Percentiles rank a stretch among this genome's conserved stretches.
Evolutionary conservation across 2,797 vertebrate genomes (phyloP).

Genomic region (Neosalanx taihuensis): DNA sequence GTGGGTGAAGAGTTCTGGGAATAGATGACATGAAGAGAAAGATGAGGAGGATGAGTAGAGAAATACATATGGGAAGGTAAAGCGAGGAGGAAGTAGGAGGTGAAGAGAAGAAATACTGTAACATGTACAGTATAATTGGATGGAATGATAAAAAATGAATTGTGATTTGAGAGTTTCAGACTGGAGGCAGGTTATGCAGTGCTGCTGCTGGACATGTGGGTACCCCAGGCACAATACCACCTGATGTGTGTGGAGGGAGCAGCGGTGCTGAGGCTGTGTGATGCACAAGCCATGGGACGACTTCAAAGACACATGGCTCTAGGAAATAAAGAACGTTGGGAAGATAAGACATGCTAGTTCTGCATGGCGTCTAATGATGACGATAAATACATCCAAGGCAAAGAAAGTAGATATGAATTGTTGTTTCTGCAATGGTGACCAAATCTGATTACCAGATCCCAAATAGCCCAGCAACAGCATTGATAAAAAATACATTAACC

Average conservation of each 20-base stretch:
- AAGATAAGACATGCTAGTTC: too few relatives aligned
- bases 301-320: not conserved
- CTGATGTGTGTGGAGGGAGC: too few relatives aligned
- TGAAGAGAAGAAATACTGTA: not conserved
- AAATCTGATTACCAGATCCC: slow-evolving; percentile 6
- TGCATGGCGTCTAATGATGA: not conserved
- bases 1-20: not conserved
- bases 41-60: too few relatives aligned
- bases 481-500: slow-evolving; percentile 51
- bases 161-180: not conserved
- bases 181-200: not conserved
- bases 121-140: too few relatives aligned
- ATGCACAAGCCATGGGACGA: slow-evolving; percentile 4
- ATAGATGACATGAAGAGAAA: not conserved
- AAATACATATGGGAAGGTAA: too few relatives aligned
- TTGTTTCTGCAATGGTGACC: not conserved
- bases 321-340: too few relatives aligned
- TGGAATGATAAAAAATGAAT: too few relatives aligned
- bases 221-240: too few relatives aligned
- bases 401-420: not conserved
- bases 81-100: too few relatives aligned
- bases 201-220: too few relatives aligned
- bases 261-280: too few relatives aligned
- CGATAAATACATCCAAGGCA: not conserved
- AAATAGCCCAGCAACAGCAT: slow-evolving; percentile 20